Base-by-base conservation (phyloP, 2,888 invertebrate genomes). In the Aleiodes leptofemur region DNA sequence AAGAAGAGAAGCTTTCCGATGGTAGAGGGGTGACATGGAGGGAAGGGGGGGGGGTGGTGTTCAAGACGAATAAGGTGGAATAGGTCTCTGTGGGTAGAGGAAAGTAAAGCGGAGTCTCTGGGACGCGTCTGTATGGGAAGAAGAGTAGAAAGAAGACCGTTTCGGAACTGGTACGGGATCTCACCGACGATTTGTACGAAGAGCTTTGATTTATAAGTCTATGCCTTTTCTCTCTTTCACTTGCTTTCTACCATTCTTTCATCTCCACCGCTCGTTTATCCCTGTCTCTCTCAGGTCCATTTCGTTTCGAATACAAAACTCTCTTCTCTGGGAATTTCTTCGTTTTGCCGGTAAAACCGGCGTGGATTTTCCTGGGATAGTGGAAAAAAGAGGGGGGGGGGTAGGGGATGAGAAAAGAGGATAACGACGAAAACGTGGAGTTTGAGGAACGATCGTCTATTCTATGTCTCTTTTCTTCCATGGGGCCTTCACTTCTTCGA, bases 131-230 rank as follows among this genome's bases (percentile, higher is more conserved):
- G 50, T 59, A 73, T 56, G 53, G 57, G 68, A 76, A 77, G 68
- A 76, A 73, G 61, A 73, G 56, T 61, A 78, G 77, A 69, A 81
- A 80, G 82, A 81, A 83, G 79, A 82, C 76, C 79, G 74, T 75
- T 75, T 51, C 77, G 81, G 79, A 81, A 79, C 81, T 77, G 76
- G 78, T 78, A 78, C 73, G 79, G 82, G 81, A 85, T 83, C 82
- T 81, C 77, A 79, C 51, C 78, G 81, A 80, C 85, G 85, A 85
- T 85, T 85, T 85, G 85, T 83, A 82, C 85, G 82, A 69, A 48
- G 77, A 80, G 82, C 76, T 84, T 84, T 87, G 86, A 87, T 87
- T 87, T 87, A 87, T 87, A 86, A 85, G 85, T 85, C 85, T 83
- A 81, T 77, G 68, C 75, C 55, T 38, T 73, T 69, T 69, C 69